A percentile compares a stretch with the other conserved stretches of the same genome.
Conservation (phyloP, 2,888 invertebrate species). For the Cantharis rustica region DNA sequence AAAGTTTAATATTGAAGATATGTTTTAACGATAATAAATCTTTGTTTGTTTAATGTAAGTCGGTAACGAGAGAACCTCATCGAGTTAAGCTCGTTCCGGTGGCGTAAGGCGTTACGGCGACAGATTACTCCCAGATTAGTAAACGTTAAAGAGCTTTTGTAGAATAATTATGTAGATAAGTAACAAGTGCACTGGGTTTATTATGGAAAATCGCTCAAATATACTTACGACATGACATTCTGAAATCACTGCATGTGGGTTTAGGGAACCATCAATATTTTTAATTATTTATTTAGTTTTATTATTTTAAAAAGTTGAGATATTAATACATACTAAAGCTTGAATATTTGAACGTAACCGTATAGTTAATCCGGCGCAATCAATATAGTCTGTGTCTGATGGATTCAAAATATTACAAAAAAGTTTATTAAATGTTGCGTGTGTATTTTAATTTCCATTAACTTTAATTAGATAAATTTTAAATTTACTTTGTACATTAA, state of each 20-base stretch:
- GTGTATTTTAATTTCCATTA: too few relatives aligned
- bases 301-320: too few relatives aligned
- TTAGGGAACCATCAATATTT: too few relatives aligned
- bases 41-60: slow-evolving; percentile 6
- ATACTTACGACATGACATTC: background rate
- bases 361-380: too few relatives aligned
- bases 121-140: slow-evolving; percentile 26
- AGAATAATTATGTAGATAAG: slow-evolving; percentile 33
- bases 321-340: too few relatives aligned
- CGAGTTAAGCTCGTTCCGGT: slow-evolving; percentile 24
- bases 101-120: slow-evolving; percentile 23
- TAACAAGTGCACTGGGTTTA: slow-evolving; percentile 24
- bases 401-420: too few relatives aligned
- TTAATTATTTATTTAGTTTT: too few relatives aligned
- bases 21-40: background rate
- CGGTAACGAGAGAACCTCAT: slow-evolving; percentile 14
- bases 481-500: too few relatives aligned
- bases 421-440: too few relatives aligned
- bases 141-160: slow-evolving; percentile 26
- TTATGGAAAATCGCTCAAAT: slow-evolving; percentile 16
- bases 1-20: background rate
- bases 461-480: too few relatives aligned
- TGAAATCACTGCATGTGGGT: background rate
- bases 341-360: too few relatives aligned
- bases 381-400: too few relatives aligned